Evolutionary conservation across 2,113 vertebrate genomes (phyloP).

Genomic region (Oncorhynchus masou): DNA sequence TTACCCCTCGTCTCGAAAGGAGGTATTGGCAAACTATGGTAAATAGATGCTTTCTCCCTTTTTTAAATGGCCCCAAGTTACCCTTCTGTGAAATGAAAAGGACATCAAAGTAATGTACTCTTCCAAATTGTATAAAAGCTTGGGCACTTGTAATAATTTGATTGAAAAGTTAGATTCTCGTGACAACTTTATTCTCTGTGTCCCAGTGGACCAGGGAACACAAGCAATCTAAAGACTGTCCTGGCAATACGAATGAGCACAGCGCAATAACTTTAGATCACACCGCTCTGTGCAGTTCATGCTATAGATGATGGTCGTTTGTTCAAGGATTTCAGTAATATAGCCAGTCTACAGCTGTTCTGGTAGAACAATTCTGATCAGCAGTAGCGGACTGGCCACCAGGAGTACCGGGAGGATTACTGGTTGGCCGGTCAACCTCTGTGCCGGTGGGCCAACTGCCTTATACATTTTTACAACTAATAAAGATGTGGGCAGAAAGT

Average conservation of each 20-base stretch:
- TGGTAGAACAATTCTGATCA: too few relatives aligned
- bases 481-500: too few relatives aligned
- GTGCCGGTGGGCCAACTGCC: too few relatives aligned
- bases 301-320: neutral
- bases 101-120: neutral
- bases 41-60: neutral
- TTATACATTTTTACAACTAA: too few relatives aligned
- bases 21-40: constrained; percentile 1
- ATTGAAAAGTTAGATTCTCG: neutral
- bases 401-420: too few relatives aligned
- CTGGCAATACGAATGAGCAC: neutral
- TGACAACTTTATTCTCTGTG: neutral
- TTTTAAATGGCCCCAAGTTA: neutral
- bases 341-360: too few relatives aligned
- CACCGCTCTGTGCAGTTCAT: neutral
- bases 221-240: neutral
- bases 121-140: neutral
- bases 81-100: neutral
- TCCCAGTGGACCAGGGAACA: neutral
- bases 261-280: neutral
- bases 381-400: too few relatives aligned
- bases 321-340: too few relatives aligned
- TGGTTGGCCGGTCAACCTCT: too few relatives aligned
- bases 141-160: neutral
- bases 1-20: constrained; percentile 20